Conservation (phyloP, 2,888 invertebrate genomes). For the Tridacna crocea region DNA sequence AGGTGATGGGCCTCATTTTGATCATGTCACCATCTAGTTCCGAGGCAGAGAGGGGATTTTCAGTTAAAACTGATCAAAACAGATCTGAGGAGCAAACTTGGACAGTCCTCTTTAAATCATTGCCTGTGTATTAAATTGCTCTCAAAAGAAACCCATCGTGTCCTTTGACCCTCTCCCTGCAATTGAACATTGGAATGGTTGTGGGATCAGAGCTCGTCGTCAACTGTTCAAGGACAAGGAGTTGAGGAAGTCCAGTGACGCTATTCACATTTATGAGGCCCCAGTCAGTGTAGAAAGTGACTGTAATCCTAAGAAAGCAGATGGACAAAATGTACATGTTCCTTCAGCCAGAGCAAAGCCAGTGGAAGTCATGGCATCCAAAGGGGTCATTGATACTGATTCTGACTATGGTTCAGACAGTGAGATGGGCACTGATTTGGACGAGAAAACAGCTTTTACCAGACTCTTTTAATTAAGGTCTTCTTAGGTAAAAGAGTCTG, state of each 20-base stretch:
- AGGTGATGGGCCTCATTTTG: conserved; percentile 26
- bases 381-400: not conserved
- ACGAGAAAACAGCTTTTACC: not conserved
- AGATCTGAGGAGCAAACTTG: not conserved
- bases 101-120: not conserved
- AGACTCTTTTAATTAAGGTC: not conserved
- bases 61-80: conserved; percentile 23
- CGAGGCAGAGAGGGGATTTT: conserved; percentile 49
- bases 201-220: conserved; percentile 1
- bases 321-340: not conserved
- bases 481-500: too few species aligned
- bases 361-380: not conserved
- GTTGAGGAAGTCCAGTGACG: not conserved
- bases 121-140: not conserved
- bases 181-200: conserved; percentile 26
- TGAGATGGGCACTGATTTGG: not conserved
- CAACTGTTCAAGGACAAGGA: conserved; percentile 1
- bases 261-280: conserved; percentile 1
- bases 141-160: not conserved
- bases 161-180: conserved; percentile 1
- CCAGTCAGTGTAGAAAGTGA: not conserved
- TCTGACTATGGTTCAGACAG: conserved; percentile 9
- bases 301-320: not conserved
- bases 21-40: conserved; percentile 39
- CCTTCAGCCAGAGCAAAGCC: not conserved